Percentiles rank a stretch among this genome's conserved stretches.
Evolutionary conservation across 2,888 invertebrate species (phyloP).

Genomic region (Stomorhina lunata): DNA sequence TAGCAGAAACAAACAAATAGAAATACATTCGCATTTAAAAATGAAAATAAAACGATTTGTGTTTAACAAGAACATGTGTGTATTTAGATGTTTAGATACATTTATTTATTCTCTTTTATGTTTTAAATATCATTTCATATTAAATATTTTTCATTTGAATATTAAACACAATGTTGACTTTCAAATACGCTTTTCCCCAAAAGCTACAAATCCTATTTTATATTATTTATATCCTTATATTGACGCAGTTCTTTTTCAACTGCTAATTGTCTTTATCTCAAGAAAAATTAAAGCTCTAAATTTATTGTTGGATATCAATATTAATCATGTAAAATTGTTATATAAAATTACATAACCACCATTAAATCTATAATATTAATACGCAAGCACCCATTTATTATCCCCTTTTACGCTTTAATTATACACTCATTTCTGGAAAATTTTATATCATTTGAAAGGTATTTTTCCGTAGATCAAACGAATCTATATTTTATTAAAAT

Average conservation of each 20-base stretch:
- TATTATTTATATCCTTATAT: not conserved
- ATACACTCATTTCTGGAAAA: no score
- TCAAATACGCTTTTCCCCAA: not conserved
- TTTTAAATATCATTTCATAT: not conserved
- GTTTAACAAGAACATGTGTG: not conserved
- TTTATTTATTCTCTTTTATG: not conserved
- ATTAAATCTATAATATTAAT: no score
- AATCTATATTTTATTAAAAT: no score
- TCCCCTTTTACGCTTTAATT: no score
- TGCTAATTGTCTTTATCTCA: constrained; percentile 33
- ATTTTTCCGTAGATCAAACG: no score
- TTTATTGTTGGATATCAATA: not conserved
- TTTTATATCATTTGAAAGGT: no score
- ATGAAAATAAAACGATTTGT: not conserved
- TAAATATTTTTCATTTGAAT: not conserved
- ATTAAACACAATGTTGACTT: not conserved
- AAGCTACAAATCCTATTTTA: not conserved
- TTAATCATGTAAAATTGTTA: not conserved
- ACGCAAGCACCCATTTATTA: no score
- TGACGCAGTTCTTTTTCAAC: not conserved
- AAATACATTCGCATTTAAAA: not conserved
- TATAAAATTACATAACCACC: not conserved
- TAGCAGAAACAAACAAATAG: not conserved
- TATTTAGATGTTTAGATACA: not conserved
- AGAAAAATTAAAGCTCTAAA: constrained; percentile 5